Conservation (phyloP, 2,113 vertebrate genomes). For the Elanoides forficatus region DNA sequence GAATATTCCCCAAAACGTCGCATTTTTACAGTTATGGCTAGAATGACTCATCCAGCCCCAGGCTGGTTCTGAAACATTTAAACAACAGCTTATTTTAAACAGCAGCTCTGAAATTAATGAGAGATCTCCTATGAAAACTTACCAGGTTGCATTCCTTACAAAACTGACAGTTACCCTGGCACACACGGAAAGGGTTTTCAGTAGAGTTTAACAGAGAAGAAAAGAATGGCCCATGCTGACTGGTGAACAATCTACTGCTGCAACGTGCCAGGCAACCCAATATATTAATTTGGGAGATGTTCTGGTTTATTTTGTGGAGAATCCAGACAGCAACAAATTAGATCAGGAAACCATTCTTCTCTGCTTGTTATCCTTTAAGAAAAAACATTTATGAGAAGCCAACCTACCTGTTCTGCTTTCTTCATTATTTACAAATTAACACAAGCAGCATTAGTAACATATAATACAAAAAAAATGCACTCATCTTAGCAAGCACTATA, state of each 20-base stretch:
- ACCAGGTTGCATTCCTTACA: background rate
- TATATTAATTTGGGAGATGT: background rate
- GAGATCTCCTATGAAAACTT: background rate
- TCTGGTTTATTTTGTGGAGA: constrained; percentile 4
- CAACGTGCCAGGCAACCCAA: background rate
- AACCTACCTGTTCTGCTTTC: background rate
- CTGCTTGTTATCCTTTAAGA: background rate
- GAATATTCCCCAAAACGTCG: background rate
- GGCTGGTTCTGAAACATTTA: background rate
- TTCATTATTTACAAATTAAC: background rate
- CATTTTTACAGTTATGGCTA: background rate
- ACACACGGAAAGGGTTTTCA: background rate
- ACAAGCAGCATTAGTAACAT: background rate
- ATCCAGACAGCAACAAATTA: constrained; percentile 21
- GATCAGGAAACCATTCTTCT: background rate
- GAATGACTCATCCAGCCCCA: background rate
- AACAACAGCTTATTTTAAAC: background rate
- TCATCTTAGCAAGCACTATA: background rate
- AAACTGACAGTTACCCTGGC: background rate
- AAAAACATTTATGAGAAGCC: background rate
- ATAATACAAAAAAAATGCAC: background rate
- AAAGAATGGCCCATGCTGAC: background rate
- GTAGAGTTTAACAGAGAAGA: background rate
- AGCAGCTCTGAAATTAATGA: background rate
- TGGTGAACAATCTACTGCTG: background rate